Percentiles rank a stretch among this genome's conserved stretches.
These are phyloP conservation scores for Coregonus sp. DNA, from an alignment of 2,797 vertebrate species.

Conservation along the genomic window DNA sequence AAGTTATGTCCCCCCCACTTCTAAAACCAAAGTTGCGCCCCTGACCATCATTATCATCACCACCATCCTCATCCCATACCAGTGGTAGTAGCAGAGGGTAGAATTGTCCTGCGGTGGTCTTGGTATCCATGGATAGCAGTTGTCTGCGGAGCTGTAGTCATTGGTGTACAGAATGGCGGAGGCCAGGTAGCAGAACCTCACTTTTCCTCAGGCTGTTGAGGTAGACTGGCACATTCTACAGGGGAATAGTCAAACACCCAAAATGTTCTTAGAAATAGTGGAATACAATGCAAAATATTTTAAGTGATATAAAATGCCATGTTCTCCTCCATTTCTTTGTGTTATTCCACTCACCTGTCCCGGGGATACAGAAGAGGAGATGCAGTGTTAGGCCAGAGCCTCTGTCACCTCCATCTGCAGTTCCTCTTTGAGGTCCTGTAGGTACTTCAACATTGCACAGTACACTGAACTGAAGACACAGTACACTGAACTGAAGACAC, in stretches of 20 bases:
- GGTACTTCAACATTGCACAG: constrained; percentile 67
- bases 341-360: constrained; percentile 67
- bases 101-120: constrained; percentile 68
- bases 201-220: constrained; percentile 61
- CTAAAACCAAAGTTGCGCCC: too few species aligned
- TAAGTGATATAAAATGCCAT: too few species aligned
- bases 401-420: constrained; percentile 73
- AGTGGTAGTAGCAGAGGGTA: constrained; percentile 76
- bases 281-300: too few species aligned
- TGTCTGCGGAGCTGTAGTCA: constrained; percentile 74
- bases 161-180: constrained; percentile 74
- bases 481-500: too few species aligned
- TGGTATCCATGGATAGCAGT: constrained; percentile 72
- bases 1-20: too few species aligned
- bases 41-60: background rate
- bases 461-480: constrained; percentile 63
- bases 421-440: constrained; percentile 76
- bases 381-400: constrained; percentile 74
- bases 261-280: background rate
- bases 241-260: too few species aligned
- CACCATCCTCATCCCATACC: constrained; percentile 49
- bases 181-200: constrained; percentile 73
- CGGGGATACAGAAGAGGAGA: constrained; percentile 68
- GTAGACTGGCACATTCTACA: constrained; percentile 71
- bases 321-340: too few species aligned